A percentile compares a stretch with the other conserved stretches of the same genome.
phyloP scores from a whole-genome alignment of 1,140 invertebrate genomes.

The Chionoecetes opilio region DNA sequence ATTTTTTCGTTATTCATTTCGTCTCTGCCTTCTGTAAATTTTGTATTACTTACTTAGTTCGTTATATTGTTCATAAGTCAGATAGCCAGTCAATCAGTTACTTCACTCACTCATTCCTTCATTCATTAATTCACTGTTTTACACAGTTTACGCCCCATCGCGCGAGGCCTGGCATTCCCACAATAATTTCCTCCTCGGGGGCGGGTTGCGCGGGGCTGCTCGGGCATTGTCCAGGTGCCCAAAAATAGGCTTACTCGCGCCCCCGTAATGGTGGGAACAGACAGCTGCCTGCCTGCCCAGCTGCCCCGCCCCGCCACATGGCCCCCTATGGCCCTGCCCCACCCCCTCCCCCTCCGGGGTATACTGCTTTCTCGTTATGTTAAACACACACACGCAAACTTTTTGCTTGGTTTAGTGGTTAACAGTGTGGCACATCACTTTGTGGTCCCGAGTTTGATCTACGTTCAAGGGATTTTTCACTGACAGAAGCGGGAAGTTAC shows the following conservation, averaged over 20 bases:
- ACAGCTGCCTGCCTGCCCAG: not conserved
- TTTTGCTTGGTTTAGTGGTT: no score
- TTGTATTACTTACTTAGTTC: not conserved
- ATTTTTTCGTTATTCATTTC: not conserved
- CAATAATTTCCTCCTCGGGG: not conserved
- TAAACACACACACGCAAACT: not conserved
- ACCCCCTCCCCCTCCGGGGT: not conserved
- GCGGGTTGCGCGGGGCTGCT: not conserved
- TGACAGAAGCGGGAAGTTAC: no score
- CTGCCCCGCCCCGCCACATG: not conserved
- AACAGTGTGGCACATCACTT: no score
- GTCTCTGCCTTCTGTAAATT: not conserved
- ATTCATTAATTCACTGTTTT: not conserved
- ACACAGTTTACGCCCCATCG: not conserved
- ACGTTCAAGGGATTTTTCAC: no score
- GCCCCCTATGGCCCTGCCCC: not conserved
- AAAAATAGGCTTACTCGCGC: slow-evolving; percentile 7
- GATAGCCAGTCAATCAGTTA: no score
- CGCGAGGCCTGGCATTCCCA: not conserved
- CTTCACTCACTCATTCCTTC: not conserved
- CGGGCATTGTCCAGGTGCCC: slow-evolving; percentile 13
- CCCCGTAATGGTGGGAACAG: slow-evolving; percentile 3
- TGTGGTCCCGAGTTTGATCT: no score
- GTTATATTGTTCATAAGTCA: not conserved
- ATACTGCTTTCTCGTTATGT: not conserved